A percentile compares a stretch with the other conserved stretches of the same genome.
Evolutionary conservation across 2,113 vertebrate genomes (phyloP).

Genomic region (Hemiprocne comata): DNA sequence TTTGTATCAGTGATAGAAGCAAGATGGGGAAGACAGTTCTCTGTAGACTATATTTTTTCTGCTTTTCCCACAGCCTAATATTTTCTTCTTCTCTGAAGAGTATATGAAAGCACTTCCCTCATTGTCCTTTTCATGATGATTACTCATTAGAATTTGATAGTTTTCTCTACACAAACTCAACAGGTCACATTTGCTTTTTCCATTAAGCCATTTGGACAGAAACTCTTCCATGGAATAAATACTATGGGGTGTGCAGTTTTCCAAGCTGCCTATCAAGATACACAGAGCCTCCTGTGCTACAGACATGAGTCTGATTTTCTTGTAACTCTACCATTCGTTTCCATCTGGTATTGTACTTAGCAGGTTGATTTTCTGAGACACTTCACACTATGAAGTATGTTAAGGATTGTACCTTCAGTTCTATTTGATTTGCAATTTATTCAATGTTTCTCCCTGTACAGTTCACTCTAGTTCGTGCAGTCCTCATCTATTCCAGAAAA

Average conservation of each 20-base stretch:
- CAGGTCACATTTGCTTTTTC: not conserved
- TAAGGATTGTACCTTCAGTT: conserved; percentile 48
- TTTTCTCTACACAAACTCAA: not conserved
- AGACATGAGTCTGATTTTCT: conserved; percentile 39
- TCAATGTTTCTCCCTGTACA: conserved; percentile 46
- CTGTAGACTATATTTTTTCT: not conserved
- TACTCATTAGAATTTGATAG: not conserved
- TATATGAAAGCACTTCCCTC: not conserved
- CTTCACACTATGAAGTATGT: conserved; percentile 56
- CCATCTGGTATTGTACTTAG: conserved; percentile 70
- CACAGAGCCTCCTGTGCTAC: not conserved
- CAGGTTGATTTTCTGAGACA: conserved; percentile 58
- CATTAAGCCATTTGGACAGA: conserved; percentile 12
- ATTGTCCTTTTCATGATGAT: not conserved
- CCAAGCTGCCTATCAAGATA: conserved; percentile 46
- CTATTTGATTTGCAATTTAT: conserved; percentile 66
- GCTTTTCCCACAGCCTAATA: not conserved
- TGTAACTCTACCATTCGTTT: conserved; percentile 40
- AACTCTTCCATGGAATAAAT: not conserved
- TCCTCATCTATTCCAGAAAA: conserved; percentile 5
- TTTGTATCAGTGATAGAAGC: not conserved
- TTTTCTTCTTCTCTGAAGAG: not conserved
- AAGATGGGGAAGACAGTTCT: not conserved
- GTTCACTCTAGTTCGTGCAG: conserved; percentile 17
- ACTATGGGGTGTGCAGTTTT: not conserved